phyloP scores from a whole-genome alignment of 2,797 vertebrate genomes.

The Premnoplex brunnescens region DNA sequence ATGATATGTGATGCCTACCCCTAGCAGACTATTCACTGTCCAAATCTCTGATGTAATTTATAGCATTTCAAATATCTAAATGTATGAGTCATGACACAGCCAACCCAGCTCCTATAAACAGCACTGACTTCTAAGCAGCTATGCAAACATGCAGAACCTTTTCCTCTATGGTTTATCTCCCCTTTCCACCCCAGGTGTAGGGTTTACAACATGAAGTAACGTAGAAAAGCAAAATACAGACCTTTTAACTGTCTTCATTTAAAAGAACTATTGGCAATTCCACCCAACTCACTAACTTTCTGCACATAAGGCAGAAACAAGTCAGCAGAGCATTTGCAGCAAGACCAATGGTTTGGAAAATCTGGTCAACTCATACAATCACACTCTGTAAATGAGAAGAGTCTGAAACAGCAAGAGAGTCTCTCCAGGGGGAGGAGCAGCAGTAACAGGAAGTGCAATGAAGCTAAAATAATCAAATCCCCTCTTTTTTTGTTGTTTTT shows the following conservation, averaged over 20 bases:
- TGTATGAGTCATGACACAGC: neutral
- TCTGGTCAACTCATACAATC: slow-evolving; percentile 4
- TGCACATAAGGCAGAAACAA: neutral
- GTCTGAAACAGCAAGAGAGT: neutral
- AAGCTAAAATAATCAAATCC: slow-evolving; percentile 19
- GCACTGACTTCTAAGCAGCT: neutral
- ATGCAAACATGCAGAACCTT: neutral
- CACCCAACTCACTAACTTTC: neutral
- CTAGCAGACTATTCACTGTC: neutral
- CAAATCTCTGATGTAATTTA: neutral
- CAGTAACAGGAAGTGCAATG: neutral
- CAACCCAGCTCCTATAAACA: neutral
- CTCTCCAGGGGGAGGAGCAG: neutral
- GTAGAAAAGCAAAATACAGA: neutral
- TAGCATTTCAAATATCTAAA: neutral
- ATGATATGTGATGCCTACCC: rapidly evolving
- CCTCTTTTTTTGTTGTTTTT: neutral
- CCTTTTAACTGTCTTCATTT: neutral
- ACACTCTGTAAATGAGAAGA: neutral
- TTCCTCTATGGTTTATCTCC: neutral
- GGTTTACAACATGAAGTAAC: rapidly evolving
- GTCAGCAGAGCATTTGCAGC: neutral
- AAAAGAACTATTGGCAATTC: neutral
- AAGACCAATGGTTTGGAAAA: slow-evolving; percentile 34
- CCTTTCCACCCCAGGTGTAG: rapidly evolving